Evolutionary conservation across 1,140 invertebrate species (phyloP), one percentile per base, ranked within the genome.

Genomic region (Tetramorium alpestre): DNA sequence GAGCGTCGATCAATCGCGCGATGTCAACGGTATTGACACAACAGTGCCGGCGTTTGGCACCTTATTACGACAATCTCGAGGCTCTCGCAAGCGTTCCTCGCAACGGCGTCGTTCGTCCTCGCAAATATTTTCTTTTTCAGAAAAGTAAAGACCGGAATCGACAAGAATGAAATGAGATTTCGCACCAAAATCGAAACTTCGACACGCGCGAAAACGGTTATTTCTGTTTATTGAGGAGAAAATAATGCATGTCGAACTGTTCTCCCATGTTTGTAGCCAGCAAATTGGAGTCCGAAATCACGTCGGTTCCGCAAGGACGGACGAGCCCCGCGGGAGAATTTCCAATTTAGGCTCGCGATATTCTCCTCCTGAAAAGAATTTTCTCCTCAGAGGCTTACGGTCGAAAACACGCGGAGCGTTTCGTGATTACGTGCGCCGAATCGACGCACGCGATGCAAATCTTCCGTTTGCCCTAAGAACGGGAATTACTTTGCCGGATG

Each of bases 371-470:
- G 33, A 4, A 33, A 33, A 33, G 33, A 33, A 33, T 33, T 33
- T 33, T 4, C 33, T 33, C 33, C 3, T 33, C 33, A 3, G 4
- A 33, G 33, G 33, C 33, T 4, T 33, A 3, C 33, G 3, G 33
- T 33, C 33, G 33, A 33, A 33, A 33, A 33, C 33, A 33, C 33
- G 33, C 33, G 33, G 33, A 33, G 33, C 33, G 33, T 33, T 58
- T 49, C 75, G 10, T 58, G 41, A 81, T 58, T 81, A 81, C 8
- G 38, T 41, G 41, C 41, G 6, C 33, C 38, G 25, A 78, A 49
- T 3, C 44, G 13, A 65, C 11, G 76, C 76, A 70, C n/a, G 62
- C 62, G 77, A 69, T 70, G 13, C 5, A 51, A 44, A 69, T 70
- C 38, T 70, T 4, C 33, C 13, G 22, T 56, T 56, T 28, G 6